Conservation (phyloP, 2,113 vertebrate species). For the Hydropotes inermis region DNA sequence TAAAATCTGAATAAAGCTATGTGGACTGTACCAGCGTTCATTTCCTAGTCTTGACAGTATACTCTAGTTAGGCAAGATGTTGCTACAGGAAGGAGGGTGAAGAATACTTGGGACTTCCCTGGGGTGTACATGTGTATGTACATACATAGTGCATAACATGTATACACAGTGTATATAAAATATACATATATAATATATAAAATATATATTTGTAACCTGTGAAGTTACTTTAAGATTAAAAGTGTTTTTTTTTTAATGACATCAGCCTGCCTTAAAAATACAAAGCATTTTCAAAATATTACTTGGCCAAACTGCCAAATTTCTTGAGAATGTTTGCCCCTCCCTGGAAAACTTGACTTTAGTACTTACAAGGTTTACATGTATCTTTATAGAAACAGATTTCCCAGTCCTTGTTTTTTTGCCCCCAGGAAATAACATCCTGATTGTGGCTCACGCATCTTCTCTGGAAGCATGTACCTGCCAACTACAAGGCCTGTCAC, state of each 20-base stretch:
- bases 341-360: not conserved
- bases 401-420: not conserved
- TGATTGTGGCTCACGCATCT: slow-evolving; percentile 97
- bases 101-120: not conserved
- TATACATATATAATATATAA: not conserved
- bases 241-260: not conserved
- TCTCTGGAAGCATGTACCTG: slow-evolving; percentile 98
- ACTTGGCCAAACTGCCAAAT: not conserved
- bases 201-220: not conserved
- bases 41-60: not conserved
- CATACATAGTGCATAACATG: not conserved
- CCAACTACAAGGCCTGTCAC: slow-evolving; percentile 94
- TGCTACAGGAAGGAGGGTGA: not conserved
- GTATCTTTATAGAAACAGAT: not conserved
- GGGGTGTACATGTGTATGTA: not conserved
- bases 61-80: not conserved
- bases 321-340: not conserved
- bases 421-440: slow-evolving; percentile 92
- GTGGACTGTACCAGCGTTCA: not conserved
- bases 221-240: slow-evolving; percentile 2
- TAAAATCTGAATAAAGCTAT: not conserved
- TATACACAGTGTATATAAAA: not conserved
- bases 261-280: not conserved
- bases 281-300: not conserved
- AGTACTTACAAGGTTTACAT: not conserved